Percentiles rank a stretch among this genome's conserved stretches.
phyloP scores from a whole-genome alignment of 1,140 invertebrate genomes.

The Drosophila bocki region DNA sequence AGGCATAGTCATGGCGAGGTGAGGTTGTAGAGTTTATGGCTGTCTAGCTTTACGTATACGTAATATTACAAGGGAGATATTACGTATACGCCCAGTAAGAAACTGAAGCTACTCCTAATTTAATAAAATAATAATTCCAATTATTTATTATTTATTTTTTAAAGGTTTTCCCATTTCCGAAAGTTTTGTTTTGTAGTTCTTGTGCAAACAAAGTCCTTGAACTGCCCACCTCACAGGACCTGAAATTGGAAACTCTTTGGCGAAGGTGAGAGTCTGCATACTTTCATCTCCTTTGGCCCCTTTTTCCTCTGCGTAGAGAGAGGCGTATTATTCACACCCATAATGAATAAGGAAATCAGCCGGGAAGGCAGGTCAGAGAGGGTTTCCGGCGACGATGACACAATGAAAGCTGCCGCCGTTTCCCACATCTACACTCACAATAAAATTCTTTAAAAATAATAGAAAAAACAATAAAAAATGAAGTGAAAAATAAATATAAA shows the following conservation, averaged over 20 bases:
- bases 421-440: slow-evolving; percentile 7
- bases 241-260: slow-evolving; percentile 35
- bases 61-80: not conserved
- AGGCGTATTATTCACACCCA: slow-evolving; percentile 71
- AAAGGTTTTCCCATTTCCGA: not conserved
- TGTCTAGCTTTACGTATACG: not conserved
- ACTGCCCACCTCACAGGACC: not conserved
- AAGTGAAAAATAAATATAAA: too few species aligned
- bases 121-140: not conserved
- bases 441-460: not conserved
- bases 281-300: slow-evolving; percentile 2
- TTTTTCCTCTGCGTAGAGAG: slow-evolving; percentile 37
- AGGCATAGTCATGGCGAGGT: slow-evolving; percentile 33
- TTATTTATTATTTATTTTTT: not conserved
- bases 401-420: slow-evolving; percentile 44
- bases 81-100: not conserved
- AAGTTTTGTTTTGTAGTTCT: not conserved
- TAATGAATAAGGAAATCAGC: slow-evolving; percentile 61
- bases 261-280: not conserved
- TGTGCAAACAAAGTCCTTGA: not conserved
- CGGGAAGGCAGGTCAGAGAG: slow-evolving; percentile 21
- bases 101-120: not conserved
- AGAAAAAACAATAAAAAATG: too few species aligned
- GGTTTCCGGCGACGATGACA: slow-evolving; percentile 46
- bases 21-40: slow-evolving; percentile 9